Evolutionary conservation across 2,888 invertebrate species (phyloP), one percentile per base, ranked within the genome.

Genomic region (Trimorus sp.): DNA sequence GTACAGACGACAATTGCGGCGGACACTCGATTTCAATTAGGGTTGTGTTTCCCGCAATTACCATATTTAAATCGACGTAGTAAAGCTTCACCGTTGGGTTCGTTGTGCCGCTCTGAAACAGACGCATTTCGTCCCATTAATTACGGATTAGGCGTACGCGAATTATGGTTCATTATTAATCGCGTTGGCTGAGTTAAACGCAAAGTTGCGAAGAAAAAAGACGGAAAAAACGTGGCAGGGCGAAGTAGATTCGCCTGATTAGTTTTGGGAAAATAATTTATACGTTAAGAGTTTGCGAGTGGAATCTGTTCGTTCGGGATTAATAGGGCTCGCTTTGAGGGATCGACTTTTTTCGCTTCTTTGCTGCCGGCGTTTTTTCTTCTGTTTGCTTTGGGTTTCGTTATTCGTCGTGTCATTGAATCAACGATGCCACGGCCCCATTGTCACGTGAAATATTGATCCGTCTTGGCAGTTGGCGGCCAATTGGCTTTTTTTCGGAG

Each of bases 71-170:
- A 90, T 94, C 93, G 16, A 94, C 94, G 73, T 94, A 93, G 86
- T 93, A 94, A 66, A 96, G 91, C 83, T 93, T 93, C 7, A 95
- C 95, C 36, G 92, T 93, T 0, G 96, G 96, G 93, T 96, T 96
- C 48, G 93, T 92, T 14, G 94, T 93, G 36, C 95, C 95, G 63
- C 95, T 94, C 93, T 95, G 92, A 77, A 89, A 89, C 54, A 16
- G 37, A 65, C 15, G n/a, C 48, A 58, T 62, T 56, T 63, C 8
- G 7, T 5, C 15, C 37, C 26, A 63, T 63, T 65, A 70, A 38
- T 63, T 58, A 76, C 15, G 49, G 12, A 58, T 60, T 66, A 40
- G 1, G 9, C 42, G n/a, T 38, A 14, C 7, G 38, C 40, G 48
- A 48, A 56, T 54, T 45, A 42, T 36, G 26, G 5, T 26, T 26